Base-by-base conservation (phyloP, 2,888 invertebrate species). In the Megaustenia siamemsis region DNA sequence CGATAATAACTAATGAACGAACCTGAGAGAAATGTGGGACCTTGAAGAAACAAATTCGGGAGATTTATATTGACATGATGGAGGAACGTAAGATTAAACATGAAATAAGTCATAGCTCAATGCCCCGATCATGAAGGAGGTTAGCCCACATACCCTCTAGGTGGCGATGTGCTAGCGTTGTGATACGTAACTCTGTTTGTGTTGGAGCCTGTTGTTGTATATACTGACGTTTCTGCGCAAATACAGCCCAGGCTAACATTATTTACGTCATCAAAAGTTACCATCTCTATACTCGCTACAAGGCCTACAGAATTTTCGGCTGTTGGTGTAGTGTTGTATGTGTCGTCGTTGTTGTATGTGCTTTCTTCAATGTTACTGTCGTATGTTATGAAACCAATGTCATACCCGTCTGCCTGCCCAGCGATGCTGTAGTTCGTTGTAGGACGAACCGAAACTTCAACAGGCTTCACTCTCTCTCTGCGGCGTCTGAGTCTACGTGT, bases 321-420 rank as follows among this genome's bases (percentile, higher is more conserved):
- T 35, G 69, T 38, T n/a, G 24, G 77, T 77, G 77, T 77, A 24
- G 66, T 43, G 69, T 79, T 43, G 28, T 49, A 32, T 24, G 24
- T 32, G 56, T 76, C 32, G 18, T 66, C 28, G 66, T 38, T 28
- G n/a, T 38, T 71, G 73, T 60, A 60, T 32, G 66, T 66, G n/a
- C 88, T 90, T 73, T 92, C 92, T 73, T 92, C 92, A 85, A 92
- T 90, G 83, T 92, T 92, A 88, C 90, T 91, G 86, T 91, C 90
- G 87, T 90, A 91, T 60, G 90, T 90, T 82, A 92, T 86, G 63
- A 89, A 86, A n/a, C 90, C 88, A 32, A 63, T 4, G 53, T 49
- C 87, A 73, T 87, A 87, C 87, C 87, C 86, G 21, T 86, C 86
- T 3, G 85, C 81, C 84, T 80, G 79, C 86, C 78, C 86, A 77